These are phyloP conservation scores for Lissonota sp. DNA, from an alignment of 2,888 invertebrate species.

Conservation along the genomic window DNA sequence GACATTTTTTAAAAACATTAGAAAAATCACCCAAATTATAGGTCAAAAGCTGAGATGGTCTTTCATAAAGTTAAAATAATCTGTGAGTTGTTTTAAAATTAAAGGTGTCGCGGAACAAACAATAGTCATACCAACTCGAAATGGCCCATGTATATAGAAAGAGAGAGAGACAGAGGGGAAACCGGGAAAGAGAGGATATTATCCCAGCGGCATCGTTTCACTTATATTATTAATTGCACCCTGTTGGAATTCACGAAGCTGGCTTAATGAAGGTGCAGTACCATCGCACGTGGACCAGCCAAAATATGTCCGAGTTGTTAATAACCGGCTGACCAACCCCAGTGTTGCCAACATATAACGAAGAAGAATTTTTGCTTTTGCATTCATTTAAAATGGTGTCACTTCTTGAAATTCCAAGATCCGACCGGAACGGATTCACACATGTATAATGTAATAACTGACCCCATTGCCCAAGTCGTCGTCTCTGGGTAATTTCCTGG, in stretches of 20 bases:
- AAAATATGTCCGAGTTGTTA: slow-evolving; percentile 12
- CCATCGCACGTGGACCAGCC: background rate
- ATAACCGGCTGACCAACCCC: slow-evolving; percentile 19
- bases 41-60: no score
- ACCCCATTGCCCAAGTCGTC: slow-evolving; percentile 23
- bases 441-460: slow-evolving; percentile 9
- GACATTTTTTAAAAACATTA: no score
- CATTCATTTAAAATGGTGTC: slow-evolving; percentile 15
- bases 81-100: no score
- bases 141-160: background rate
- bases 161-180: background rate
- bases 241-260: slow-evolving; percentile 44
- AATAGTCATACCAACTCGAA: no score
- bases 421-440: slow-evolving; percentile 5
- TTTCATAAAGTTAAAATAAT: no score
- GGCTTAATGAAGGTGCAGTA: slow-evolving; percentile 43
- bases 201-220: slow-evolving; percentile 43
- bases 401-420: slow-evolving; percentile 34
- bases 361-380: slow-evolving; percentile 28
- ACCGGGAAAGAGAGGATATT: background rate
- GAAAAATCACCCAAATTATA: no score
- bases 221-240: slow-evolving; percentile 62
- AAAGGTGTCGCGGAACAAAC: no score
- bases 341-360: slow-evolving; percentile 16
- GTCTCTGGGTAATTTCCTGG: slow-evolving; percentile 54